Base-by-base conservation (phyloP, 2,797 vertebrate genomes). In the Rhinichthys osculus region DNA sequence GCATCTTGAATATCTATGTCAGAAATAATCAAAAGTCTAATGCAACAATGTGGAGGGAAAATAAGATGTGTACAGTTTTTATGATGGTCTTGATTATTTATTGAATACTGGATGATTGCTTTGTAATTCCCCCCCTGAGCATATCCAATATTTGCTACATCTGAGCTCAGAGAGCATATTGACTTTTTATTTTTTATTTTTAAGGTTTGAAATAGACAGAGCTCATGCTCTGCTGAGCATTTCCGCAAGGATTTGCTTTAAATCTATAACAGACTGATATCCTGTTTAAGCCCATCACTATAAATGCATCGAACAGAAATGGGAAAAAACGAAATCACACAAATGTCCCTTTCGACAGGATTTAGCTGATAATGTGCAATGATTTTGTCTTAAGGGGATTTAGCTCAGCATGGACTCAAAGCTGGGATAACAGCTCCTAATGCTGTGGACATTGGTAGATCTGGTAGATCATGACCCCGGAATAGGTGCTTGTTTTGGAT, bases 331-430 rank as follows among this genome's bases (percentile, higher is more conserved):
- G 0, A 69, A 78, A 77, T 16, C 35, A 44, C 38, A 59, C 73
- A 57, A 70, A 85, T 47, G 38, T 47, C 66, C 40, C 38, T 72
- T 47, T 72, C 52, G 21, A 64, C 50, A 72, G 40, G 77, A 79
- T 82, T 85, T 69, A 85, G 54, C 83, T 52, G 42, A 72, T 86
- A 86, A 87, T 78, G 62, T 82, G 74, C 30, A 64, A 71, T 81
- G 80, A 85, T 85, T 90, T 79, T 82, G 70, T 85, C 81, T 85
- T 83, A 74, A 85, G 59, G 74, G 85, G 87, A 89, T 89, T 88
- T 78, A 54, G 84, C 87, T 86, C 77, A 85, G 30, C 80, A 44
- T 86, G 76, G 81, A 70, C 40, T 87, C 73, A 86, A 85, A 87
- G 77, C 86, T 78, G 82, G 73, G 86, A 89, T 87, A 86, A 89